Percentiles rank a stretch among this genome's conserved stretches.
Conservation (phyloP, 2,888 invertebrate species). For the Masnerella sp. region DNA sequence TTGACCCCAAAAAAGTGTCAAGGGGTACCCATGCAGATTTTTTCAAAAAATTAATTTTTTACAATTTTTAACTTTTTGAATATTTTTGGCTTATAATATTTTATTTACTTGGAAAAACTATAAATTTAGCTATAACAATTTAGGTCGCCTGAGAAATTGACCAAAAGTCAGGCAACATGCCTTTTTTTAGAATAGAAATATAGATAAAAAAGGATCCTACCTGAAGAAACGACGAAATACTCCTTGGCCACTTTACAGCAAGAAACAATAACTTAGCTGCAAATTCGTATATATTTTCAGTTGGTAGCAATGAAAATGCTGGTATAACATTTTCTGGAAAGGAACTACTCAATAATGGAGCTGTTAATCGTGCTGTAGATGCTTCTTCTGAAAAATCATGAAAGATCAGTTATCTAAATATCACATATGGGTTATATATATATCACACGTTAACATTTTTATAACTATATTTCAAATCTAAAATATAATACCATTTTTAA, state of each 20-base stretch:
- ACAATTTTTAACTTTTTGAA: no score
- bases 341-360: slow-evolving; percentile 73
- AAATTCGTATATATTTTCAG: slow-evolving; percentile 83
- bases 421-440: neutral
- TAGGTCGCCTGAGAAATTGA: no score
- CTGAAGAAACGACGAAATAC: slow-evolving; percentile 86
- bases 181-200: no score
- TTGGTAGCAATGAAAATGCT: slow-evolving; percentile 79
- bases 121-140: no score
- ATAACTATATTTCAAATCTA: neutral
- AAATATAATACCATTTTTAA: slow-evolving; percentile 23
- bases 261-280: slow-evolving; percentile 87
- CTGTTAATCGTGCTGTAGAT: slow-evolving; percentile 64
- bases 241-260: slow-evolving; percentile 88
- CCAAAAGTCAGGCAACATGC: no score
- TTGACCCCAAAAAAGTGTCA: no score
- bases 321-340: slow-evolving; percentile 75
- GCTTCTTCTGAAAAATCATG: slow-evolving; percentile 61
- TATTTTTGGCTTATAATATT: no score
- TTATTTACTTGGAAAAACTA: no score
- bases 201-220: no score
- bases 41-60: no score
- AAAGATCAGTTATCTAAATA: no score
- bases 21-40: no score
- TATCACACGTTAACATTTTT: neutral